Conservation (phyloP, 2,888 invertebrate genomes). For the Meta bourneti region DNA sequence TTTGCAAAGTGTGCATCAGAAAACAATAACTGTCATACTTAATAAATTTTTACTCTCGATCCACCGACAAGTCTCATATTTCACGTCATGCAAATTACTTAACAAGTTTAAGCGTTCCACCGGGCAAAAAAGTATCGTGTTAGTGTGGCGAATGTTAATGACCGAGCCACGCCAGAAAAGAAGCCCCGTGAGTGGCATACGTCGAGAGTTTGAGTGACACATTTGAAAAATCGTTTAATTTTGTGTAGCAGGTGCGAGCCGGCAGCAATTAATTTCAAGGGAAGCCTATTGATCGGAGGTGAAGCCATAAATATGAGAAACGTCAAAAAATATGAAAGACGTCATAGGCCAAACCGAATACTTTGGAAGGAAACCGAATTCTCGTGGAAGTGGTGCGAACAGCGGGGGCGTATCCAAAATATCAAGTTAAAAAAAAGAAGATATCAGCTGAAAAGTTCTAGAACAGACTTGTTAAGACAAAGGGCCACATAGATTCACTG, state of each 20-base stretch:
- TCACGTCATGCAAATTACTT: neutral
- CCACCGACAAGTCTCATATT: neutral
- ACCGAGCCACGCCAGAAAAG: too few relatives aligned
- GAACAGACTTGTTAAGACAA: too few relatives aligned
- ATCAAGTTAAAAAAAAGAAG: neutral
- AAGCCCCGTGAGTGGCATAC: neutral
- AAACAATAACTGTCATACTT: too few relatives aligned
- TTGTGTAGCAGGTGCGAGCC: neutral
- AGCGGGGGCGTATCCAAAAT: neutral
- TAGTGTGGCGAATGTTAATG: too few relatives aligned
- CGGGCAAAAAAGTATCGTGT: too few relatives aligned
- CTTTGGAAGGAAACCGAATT: slow-evolving; percentile 31
- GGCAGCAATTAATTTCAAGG: neutral
- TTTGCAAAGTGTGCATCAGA: too few relatives aligned
- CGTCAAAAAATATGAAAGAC: slow-evolving; percentile 32
- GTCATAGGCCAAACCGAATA: neutral
- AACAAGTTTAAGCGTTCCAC: too few relatives aligned
- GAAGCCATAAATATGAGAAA: slow-evolving; percentile 39
- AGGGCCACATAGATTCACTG: too few relatives aligned
- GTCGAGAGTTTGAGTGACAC: neutral
- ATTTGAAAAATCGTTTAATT: neutral
- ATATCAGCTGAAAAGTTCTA: neutral
- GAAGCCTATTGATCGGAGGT: neutral
- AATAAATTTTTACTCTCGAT: too few relatives aligned
- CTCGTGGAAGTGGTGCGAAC: neutral